Base-by-base conservation (phyloP, 2,113 vertebrate species). In the Nettapus auritus region DNA sequence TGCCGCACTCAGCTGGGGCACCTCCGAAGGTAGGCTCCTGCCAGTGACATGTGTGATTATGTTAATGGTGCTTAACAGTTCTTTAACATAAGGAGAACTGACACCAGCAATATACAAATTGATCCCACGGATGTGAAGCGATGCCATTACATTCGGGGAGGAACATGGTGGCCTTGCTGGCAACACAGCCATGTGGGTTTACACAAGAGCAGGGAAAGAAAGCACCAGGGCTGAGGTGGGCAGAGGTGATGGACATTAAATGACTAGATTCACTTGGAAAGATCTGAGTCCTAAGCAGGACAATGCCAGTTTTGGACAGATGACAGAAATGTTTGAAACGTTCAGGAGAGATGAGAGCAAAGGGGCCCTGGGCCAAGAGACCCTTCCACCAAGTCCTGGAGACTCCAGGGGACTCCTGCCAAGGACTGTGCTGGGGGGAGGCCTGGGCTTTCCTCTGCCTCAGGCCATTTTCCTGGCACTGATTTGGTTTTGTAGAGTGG, bases 11-110 rank as follows among this genome's bases (percentile, higher is more conserved):
- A 81, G n/a, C 92, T 19, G 74, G 71, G 82, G 80, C 78, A 92
- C 88, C 92, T 96, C 87, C 42, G 90, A 85, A 95, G 94, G 88
- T 93, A 22, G 57, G 84, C 20, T 95, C 5, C 50, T 88, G 88
- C 90, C 85, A 88, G 44, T 93, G 86, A 86, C 94, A 90, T 86
- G 71, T 77, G 50, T 29, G 83, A 82, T 88, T 91, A 83, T 83
- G 92, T 55, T 89, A 83, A 92, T 70, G 81, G 86, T 28, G 60
- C 34, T 60, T 81, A 79, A 73, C 10, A 1, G 76, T 88, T 66
- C 80, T 94, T 90, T 63, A 95, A 44, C 38, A 5, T 57, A 28
- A 77, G 81, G 93, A 67, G 93, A 86, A 55, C 42, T 13, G 84
- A 69, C 66, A 74, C 48, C 29, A 52, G 75, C 2, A 26, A 66